Evolutionary conservation across 2,113 vertebrate species (phyloP), one percentile per base, ranked within the genome.

Genomic region (Lepus americanus): DNA sequence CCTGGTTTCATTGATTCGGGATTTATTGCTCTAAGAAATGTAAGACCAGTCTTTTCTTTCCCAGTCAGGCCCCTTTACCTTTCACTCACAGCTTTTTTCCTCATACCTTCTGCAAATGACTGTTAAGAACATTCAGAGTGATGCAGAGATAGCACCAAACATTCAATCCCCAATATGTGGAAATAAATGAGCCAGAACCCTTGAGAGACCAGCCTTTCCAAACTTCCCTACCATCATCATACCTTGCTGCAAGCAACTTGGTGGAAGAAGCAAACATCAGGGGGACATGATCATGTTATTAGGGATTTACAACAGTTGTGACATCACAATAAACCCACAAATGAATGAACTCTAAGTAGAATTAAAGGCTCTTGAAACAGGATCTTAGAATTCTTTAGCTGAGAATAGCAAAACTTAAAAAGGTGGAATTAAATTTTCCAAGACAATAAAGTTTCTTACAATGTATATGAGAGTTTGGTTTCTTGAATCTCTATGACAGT

Each of bases 341-440:
- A 67, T 72, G 12, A 63, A 66, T 69, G 49, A 91, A 59, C 8
- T 23, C 25, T 59, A 72, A 13, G 1, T 33, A 64, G 20, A 92
- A 59, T 80, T 61, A 67, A 31, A 20, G 36, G 2, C 61, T 89
- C n/a, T 66, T 80, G 29, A 89, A 76, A 66, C 67, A 78, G 4
- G 3, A 76, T 73, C 33, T 87, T 91, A 89, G 17, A 66, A 79
- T 87, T 86, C 12, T 93, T 78, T 63, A 78, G 10, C 36, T 5
- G 83, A 61, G 53, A 13, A 72, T 44, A 91, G 6, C 66, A 23
- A 91, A 82, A 94, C 7, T 79, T 10, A 9, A 90, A 88, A 83
- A 87, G 19, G 23, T 82, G 25, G 81, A 92, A 90, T 39, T 94
- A 92, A 93, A 88, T 53, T 72, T 49, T 11, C 13, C 3, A 79